Conservation (phyloP, 1,140 invertebrate genomes). For the Maniola jurtina region DNA sequence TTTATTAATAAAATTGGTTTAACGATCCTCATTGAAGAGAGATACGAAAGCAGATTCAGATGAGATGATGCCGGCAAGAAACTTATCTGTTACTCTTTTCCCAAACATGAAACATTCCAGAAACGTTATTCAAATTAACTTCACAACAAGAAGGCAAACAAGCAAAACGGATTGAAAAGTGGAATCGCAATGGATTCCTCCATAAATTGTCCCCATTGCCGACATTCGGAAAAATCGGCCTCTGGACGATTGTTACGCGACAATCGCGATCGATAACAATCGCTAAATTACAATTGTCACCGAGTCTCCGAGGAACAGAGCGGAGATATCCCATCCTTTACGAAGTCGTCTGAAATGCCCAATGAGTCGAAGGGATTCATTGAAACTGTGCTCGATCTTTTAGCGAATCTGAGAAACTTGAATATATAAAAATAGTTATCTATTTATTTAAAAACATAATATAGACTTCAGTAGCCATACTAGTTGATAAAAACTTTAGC, state of each 20-base stretch:
- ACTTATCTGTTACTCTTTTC: too few relatives aligned
- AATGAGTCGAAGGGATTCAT: conserved; percentile 23
- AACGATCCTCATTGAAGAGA: too few relatives aligned
- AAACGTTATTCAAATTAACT: too few relatives aligned
- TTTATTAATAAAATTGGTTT: too few relatives aligned
- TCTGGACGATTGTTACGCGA: not conserved
- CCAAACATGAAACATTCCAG: too few relatives aligned
- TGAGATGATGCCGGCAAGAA: too few relatives aligned
- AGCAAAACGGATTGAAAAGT: not conserved
- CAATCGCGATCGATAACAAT: conserved; percentile 4
- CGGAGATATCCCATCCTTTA: conserved; percentile 3
- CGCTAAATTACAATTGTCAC: not conserved
- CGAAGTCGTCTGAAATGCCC: conserved; percentile 17
- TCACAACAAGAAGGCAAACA: not conserved
- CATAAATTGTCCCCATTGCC: not conserved
- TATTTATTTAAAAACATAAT: too few relatives aligned
- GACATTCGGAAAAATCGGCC: not conserved
- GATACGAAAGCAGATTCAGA: too few relatives aligned
- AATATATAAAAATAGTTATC: too few relatives aligned
- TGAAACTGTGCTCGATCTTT: conserved; percentile 23
- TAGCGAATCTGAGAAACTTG: conserved; percentile 16
- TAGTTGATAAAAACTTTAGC: too few relatives aligned
- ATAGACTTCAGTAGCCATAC: too few relatives aligned
- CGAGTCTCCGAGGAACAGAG: not conserved
- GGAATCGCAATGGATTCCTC: not conserved